Conservation (phyloP, 1,140 invertebrate genomes). For the Rhyzopertha dominica region DNA sequence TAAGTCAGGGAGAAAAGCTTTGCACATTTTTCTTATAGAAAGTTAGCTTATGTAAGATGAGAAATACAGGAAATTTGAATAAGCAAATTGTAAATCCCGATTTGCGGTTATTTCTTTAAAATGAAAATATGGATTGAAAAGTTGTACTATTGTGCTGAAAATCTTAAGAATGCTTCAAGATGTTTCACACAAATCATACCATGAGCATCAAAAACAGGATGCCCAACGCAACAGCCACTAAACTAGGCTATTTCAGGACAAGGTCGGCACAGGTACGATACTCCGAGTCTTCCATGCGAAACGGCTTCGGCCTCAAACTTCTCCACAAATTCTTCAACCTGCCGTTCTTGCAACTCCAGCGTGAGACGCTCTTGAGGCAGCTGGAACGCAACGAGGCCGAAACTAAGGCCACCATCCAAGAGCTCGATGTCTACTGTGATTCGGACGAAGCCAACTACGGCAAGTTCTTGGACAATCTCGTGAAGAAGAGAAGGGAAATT, state of each 20-base stretch:
- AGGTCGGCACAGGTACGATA: slow-evolving; percentile 70
- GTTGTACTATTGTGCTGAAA: no score
- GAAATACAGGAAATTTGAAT: no score
- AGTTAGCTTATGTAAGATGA: no score
- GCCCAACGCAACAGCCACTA: no score
- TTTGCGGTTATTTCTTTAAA: no score
- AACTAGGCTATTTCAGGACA: slow-evolving; percentile 45
- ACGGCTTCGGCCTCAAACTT: slow-evolving; percentile 91
- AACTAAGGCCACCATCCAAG: slow-evolving; percentile 73
- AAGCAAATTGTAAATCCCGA: no score
- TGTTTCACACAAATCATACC: no score
- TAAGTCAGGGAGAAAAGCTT: no score
- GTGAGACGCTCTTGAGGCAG: slow-evolving; percentile 80
- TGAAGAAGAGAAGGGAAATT: slow-evolving; percentile 63
- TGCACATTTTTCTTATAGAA: no score
- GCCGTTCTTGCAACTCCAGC: slow-evolving; percentile 89
- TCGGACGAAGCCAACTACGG: slow-evolving; percentile 91
- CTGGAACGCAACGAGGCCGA: slow-evolving; percentile 84
- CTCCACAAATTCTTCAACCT: slow-evolving; percentile 96
- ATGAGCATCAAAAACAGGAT: no score
- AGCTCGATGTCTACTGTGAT: slow-evolving; percentile 76
- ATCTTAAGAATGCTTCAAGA: no score
- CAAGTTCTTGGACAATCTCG: slow-evolving; percentile 69
- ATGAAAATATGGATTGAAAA: no score
- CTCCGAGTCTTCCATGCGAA: slow-evolving; percentile 92